These are phyloP conservation scores for Atrina japonica DNA, from an alignment of 2,888 invertebrate genomes.

Conservation along the genomic window DNA sequence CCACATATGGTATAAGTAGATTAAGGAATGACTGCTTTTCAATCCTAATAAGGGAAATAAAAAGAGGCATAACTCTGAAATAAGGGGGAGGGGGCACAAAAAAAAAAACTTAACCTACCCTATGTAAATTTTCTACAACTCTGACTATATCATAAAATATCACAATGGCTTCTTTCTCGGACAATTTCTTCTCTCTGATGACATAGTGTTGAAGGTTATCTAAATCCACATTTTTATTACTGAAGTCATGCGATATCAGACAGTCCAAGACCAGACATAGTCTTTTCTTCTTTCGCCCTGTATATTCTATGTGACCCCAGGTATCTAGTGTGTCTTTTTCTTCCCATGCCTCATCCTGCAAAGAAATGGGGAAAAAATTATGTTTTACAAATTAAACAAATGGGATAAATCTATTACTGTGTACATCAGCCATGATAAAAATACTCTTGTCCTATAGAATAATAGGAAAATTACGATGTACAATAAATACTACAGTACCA, in stretches of 20 bases:
- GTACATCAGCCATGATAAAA: too few relatives aligned
- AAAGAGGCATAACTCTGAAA: too few relatives aligned
- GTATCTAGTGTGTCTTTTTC: conserved; percentile 84
- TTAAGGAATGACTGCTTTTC: too few relatives aligned
- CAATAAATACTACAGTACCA: too few relatives aligned
- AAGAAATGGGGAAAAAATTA: conserved; percentile 9
- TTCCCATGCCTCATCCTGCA: conserved; percentile 87
- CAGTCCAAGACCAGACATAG: conserved; percentile 89
- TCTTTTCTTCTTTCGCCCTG: conserved; percentile 81
- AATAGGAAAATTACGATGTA: too few relatives aligned
- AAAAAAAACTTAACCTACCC: too few relatives aligned
- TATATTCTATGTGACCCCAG: conserved; percentile 73
- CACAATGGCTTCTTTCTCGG: conserved; percentile 87
- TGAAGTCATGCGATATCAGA: conserved; percentile 86
- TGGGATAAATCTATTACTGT: too few relatives aligned
- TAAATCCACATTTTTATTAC: conserved; percentile 81
- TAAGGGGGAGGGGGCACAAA: too few relatives aligned
- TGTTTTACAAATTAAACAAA: too few relatives aligned
- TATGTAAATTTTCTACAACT: conserved; percentile 88
- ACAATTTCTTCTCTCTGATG: conserved; percentile 88
- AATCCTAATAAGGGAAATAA: too few relatives aligned
- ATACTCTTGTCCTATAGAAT: too few relatives aligned
- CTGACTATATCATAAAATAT: conserved; percentile 89
- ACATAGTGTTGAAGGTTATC: conserved; percentile 84
- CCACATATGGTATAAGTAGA: too few relatives aligned